Evolutionary conservation across 2,113 vertebrate species (phyloP), one percentile per base, ranked within the genome.

Genomic region (Myrmecobius fasciatus): DNA sequence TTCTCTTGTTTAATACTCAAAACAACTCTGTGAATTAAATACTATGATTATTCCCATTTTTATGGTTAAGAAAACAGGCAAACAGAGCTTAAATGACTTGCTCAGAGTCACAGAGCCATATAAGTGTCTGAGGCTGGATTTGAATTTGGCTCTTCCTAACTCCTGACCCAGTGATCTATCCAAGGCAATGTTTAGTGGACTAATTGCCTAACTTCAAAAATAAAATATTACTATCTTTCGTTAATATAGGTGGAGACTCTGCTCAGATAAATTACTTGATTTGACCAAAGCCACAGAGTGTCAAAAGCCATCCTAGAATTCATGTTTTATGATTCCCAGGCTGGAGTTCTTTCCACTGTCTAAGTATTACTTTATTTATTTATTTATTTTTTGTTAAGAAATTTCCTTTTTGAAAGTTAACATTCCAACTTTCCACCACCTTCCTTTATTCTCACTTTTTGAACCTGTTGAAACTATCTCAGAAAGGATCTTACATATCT

Each of bases 401-500:
- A 6, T 83, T 83, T 24, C 20, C n/a, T 83, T 83, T 83, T 43
- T 43, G 24, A 24, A 43, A 43, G n/a, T 43, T 83, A n/a, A 20
- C 67, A 83, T 43, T 83, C 67, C 67, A 22, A 8, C n/a, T 17
- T 83, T 43, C 17, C 24, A 53, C n/a, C 43, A n/a, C 6, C 36
- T 60, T 4, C 0, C 52, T 12, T 10, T 51, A 51, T 12, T 36
- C 51, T 48, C 49, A n/a, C 36, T 46, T 46, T 89, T 36, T 49
- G 8, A 52, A 2, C 54, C 52, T 54, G 89, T 28, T 75, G 90
- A 89, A 52, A 24, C 28, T 36, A 47, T 92, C 92, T 47, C 67
- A 43, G 67, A 83, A 83, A 83, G 49, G 91, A 93, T 31, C 25
- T 43, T 47, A 93, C 36, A 52, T 22, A 56, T 96, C 93, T 97